phyloP scores from a whole-genome alignment of 2,888 invertebrate species.

The Synergus laeviventris region DNA sequence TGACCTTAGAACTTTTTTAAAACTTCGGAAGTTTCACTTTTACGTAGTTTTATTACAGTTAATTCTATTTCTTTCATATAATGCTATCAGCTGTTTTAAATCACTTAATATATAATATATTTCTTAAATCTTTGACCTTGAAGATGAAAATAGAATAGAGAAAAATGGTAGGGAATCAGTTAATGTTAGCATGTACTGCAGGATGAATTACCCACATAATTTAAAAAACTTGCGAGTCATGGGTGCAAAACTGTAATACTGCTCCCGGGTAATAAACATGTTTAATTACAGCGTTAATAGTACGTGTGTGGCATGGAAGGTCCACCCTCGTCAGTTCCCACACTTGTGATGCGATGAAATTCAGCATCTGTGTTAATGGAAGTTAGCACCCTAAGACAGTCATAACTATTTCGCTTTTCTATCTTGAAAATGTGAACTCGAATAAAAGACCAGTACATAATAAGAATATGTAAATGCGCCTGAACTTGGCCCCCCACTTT shows the following conservation, averaged over 20 bases:
- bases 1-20: too few species aligned
- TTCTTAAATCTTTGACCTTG: background rate
- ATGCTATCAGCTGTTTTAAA: too few species aligned
- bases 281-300: slow-evolving; percentile 60
- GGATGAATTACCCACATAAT: background rate
- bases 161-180: slow-evolving; percentile 9
- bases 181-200: slow-evolving; percentile 5
- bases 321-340: slow-evolving; percentile 29
- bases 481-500: too few species aligned
- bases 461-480: too few species aligned
- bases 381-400: slow-evolving; percentile 7
- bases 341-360: slow-evolving; percentile 23
- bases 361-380: slow-evolving; percentile 31
- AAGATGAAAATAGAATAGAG: background rate
- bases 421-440: slow-evolving; percentile 4
- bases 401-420: background rate
- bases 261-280: slow-evolving; percentile 64
- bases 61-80: background rate
- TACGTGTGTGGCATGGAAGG: slow-evolving; percentile 23
- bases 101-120: background rate
- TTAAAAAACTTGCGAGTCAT: slow-evolving; percentile 12
- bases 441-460: background rate
- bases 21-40: too few species aligned
- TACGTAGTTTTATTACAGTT: too few species aligned
- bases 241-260: background rate